phyloP scores from a whole-genome alignment of 2,797 vertebrate species.

The Meda fulgida region DNA sequence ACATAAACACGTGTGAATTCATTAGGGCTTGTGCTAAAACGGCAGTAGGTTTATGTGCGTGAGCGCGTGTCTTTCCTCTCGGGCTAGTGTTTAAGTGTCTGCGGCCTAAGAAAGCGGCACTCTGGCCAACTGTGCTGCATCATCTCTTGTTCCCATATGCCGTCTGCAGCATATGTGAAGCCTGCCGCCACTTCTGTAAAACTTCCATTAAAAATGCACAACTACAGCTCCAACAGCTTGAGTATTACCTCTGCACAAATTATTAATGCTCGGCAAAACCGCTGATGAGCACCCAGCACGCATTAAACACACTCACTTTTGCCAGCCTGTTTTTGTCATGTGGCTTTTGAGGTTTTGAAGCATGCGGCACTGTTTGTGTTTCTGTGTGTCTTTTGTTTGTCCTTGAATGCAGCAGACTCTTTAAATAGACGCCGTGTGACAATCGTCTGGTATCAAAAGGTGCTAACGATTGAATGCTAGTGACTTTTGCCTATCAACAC shows the following conservation, averaged over 20 bases:
- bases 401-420: slow-evolving; percentile 20
- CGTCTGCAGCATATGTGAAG: slow-evolving; percentile 80
- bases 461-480: not conserved
- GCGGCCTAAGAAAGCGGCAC: slow-evolving; percentile 79
- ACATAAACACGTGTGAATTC: slow-evolving; percentile 82
- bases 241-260: slow-evolving; percentile 86
- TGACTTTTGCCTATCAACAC: not conserved
- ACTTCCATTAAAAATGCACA: slow-evolving; percentile 88
- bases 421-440: not conserved
- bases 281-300: slow-evolving; percentile 77
- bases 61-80: slow-evolving; percentile 76
- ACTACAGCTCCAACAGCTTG: slow-evolving; percentile 87
- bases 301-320: slow-evolving; percentile 79
- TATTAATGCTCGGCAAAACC: slow-evolving; percentile 82
- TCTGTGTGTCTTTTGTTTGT: slow-evolving; percentile 28
- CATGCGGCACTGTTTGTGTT: slow-evolving; percentile 30
- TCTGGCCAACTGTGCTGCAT: slow-evolving; percentile 83
- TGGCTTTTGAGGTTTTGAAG: slow-evolving; percentile 39
- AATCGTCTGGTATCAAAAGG: not conserved
- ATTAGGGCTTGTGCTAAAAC: slow-evolving; percentile 82
- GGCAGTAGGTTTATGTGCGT: slow-evolving; percentile 82
- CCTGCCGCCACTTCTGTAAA: slow-evolving; percentile 85
- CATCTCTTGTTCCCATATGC: slow-evolving; percentile 78
- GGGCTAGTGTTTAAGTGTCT: slow-evolving; percentile 82
- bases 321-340: slow-evolving; percentile 47